Conservation (phyloP, 2,113 vertebrate genomes). For the Oreochromis aureus region DNA sequence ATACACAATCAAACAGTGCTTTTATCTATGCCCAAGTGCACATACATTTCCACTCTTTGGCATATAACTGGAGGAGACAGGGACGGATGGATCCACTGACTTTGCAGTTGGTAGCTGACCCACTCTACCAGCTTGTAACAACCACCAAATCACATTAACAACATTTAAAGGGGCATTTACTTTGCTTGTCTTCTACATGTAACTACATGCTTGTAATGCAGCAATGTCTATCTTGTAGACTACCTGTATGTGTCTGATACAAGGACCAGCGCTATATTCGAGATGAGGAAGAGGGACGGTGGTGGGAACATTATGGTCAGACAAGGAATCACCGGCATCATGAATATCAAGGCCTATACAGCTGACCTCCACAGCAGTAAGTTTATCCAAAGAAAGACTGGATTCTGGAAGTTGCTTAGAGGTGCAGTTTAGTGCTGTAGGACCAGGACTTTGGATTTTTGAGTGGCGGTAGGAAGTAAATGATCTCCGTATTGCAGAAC, state of each 20-base stretch:
- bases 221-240: conserved; percentile 24
- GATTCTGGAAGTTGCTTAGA: not conserved
- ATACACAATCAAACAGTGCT: not conserved
- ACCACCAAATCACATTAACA: not conserved
- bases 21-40: not conserved
- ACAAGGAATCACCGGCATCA: conserved; percentile 53
- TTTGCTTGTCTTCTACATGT: not conserved
- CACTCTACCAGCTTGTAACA: not conserved
- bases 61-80: not conserved
- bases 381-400: not conserved
- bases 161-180: not conserved
- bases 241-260: conserved; percentile 65
- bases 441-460: not conserved
- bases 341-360: conserved; percentile 65
- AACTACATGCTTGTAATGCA: not conserved
- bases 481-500: not conserved
- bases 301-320: conserved; percentile 58
- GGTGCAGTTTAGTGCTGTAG: not conserved
- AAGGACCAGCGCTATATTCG: conserved; percentile 49
- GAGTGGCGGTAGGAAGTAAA: not conserved
- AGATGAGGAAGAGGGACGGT: conserved; percentile 66
- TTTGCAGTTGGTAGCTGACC: not conserved
- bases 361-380: conserved; percentile 58
- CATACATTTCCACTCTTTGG: not conserved
- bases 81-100: not conserved